Evolutionary conservation across 2,888 invertebrate genomes (phyloP), one percentile per base, ranked within the genome.

Genomic region (Furcula furcula): DNA sequence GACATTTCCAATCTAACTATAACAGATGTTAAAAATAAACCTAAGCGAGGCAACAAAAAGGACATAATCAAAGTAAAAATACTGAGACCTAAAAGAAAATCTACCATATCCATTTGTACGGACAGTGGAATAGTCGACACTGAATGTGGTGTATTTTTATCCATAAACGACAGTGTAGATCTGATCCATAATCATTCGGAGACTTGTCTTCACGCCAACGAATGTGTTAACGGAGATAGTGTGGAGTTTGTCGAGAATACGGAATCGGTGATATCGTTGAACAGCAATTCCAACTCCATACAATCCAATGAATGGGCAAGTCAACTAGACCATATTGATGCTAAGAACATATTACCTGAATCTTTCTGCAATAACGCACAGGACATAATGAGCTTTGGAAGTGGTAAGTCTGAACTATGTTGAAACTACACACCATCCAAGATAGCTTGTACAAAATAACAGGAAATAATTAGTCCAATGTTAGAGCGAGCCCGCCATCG

Each of bases 141-240:
- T 0, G 73, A 54, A 12, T 72, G 71, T 1, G 65, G 62, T 16
- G 35, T 64, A 7, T 59, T 71, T 18, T 41, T 64, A 26, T 55
- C 64, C 10, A 50, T 54, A 7, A 61, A 72, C 15, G 72, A 75
- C 4, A 80, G 68, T 34, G 57, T 81, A 1, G 81, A 86, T 21
- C 68, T 86, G 1, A 84, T 86, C 45, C 87, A 88, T 35, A 87
- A 87, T 40, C 87, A 87, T 49, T 82, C 87, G 0, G 86, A 87
- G 33, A 82, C 87, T 0, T 88, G 87, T 36, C 58, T 87, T 0
- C 71, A 73, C 10, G 69, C 77, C 0, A 66, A 76, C 25, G 86
- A 87, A 26, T 85, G 86, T 56, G 43, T 81, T n/a, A 9, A 10
- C 26, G 65, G 56, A 0, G 62, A 76, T 20, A 82, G 84, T 36